These are phyloP conservation scores for Rallus crepitans DNA, from an alignment of 2,797 vertebrate genomes.

Conservation along the genomic window DNA sequence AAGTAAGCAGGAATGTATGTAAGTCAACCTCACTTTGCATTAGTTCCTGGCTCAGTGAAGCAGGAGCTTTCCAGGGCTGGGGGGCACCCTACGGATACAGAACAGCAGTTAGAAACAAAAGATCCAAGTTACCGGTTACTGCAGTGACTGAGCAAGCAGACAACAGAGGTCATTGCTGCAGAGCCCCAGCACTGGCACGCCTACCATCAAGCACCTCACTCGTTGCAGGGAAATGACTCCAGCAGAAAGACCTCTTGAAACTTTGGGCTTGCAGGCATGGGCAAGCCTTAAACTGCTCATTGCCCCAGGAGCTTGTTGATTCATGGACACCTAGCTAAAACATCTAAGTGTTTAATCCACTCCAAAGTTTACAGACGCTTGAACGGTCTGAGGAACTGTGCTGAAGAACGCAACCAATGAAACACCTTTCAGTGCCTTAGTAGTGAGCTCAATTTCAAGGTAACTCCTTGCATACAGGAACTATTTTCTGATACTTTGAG, in stretches of 20 bases:
- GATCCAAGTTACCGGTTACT: not conserved
- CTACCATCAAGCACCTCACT: fast-evolving
- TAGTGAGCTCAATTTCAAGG: not conserved
- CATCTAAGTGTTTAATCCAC: not conserved
- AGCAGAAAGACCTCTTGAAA: not conserved
- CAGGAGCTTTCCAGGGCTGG: not conserved
- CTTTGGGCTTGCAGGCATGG: not conserved
- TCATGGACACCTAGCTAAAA: not conserved
- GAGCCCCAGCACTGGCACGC: not conserved
- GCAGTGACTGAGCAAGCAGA: not conserved
- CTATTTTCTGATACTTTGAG: not conserved
- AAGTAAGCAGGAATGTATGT: not conserved
- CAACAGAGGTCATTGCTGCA: not conserved
- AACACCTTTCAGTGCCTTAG: not conserved
- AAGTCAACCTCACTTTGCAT: not conserved
- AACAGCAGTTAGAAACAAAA: not conserved
- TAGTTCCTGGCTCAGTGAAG: not conserved
- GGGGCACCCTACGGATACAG: fast-evolving
- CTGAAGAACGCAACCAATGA: not conserved
- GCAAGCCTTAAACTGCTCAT: not conserved
- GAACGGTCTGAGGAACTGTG: not conserved
- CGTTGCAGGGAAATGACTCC: not conserved
- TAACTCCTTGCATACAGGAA: not conserved
- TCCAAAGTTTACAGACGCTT: not conserved
- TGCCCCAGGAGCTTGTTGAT: not conserved